Base-by-base conservation (phyloP, 2,797 vertebrate species). In the Halcyon chelicuti region DNA sequence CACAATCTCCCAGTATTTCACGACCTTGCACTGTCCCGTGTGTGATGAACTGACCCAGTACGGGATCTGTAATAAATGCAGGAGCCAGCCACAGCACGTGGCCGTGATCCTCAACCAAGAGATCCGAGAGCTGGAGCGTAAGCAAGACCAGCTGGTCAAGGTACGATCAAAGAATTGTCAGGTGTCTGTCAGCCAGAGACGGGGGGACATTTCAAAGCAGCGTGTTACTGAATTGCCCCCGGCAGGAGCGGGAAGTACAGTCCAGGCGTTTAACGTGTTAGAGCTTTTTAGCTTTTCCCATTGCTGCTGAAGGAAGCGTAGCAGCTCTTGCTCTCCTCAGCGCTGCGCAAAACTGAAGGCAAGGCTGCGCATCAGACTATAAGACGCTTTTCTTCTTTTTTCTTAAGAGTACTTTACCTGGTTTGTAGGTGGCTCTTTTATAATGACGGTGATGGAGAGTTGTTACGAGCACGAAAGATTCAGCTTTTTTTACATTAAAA, bases 1-100 rank as follows among this genome's bases (percentile, higher is more conserved):
- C 91, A 99, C 99, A 57, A 99, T 99, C 96, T 99, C 99, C 12
- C 99, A 99, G 73, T 99, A 99, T 92, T 99, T 99, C 98, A 99
- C 99, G 29, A 99, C 99, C 23, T 98, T 99, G 47, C 99, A 99
- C 97, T 99, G 99, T 97, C 99, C 99, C 0, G 99, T 99, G 82
- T 99, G 99, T n/a, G 99, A 99, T 46, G 98, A 99, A 93, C 98
- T 99, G 65, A 99, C 99, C 73, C 99, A 99, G 97, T 98, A 99
- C 29, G 99, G 99, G 5, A 98, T 99, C 97, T 99, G 99, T 52
- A 98, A 93, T 13, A 98, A 98, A 72, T 99, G 99, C 96, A 98
- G 99, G 10, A 98, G 98, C 39, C 98, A 99, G 16, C 99, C 99
- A 3, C 99, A 99, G 96, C 97, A 98, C 3, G 99, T 99, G 9